Percentiles rank a stretch among this genome's conserved stretches.
Conservation (phyloP, 1,140 invertebrate genomes). For the Heliothis subflexa region DNA sequence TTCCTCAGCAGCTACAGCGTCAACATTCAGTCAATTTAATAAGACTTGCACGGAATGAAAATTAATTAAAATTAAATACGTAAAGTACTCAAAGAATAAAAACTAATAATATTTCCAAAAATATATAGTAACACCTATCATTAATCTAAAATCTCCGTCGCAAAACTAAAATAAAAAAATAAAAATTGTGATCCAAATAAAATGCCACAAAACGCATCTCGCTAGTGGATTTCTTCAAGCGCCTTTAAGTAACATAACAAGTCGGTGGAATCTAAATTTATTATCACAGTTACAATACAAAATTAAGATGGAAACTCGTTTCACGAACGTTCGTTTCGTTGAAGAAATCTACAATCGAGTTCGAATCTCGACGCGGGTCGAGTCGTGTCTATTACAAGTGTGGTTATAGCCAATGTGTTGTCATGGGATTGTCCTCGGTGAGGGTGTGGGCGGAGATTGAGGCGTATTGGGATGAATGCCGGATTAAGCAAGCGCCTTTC, state of each 20-base stretch:
- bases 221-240: slow-evolving; percentile 81
- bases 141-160: slow-evolving; percentile 77
- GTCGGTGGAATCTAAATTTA: slow-evolving; percentile 85
- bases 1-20: slow-evolving; percentile 71
- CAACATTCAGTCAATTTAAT: slow-evolving; percentile 77
- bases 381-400: slow-evolving; percentile 46
- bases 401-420: slow-evolving; percentile 51
- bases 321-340: slow-evolving; percentile 72
- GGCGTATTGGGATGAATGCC: background rate
- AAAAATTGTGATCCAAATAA: slow-evolving; percentile 81
- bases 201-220: slow-evolving; percentile 68
- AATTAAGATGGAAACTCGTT: slow-evolving; percentile 74
- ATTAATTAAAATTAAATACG: slow-evolving; percentile 79
- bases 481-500: no score
- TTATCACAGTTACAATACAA: slow-evolving; percentile 85
- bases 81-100: slow-evolving; percentile 81
- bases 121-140: slow-evolving; percentile 74
- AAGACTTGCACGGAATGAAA: slow-evolving; percentile 84
- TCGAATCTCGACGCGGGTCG: slow-evolving; percentile 55
- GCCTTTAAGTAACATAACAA: slow-evolving; percentile 69
- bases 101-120: slow-evolving; percentile 70
- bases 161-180: slow-evolving; percentile 79
- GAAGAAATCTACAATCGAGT: slow-evolving; percentile 83
- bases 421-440: slow-evolving; percentile 54
- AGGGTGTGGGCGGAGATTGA: slow-evolving; percentile 31